Conservation (phyloP, 2,888 invertebrate species). For the Panopea generosa region DNA sequence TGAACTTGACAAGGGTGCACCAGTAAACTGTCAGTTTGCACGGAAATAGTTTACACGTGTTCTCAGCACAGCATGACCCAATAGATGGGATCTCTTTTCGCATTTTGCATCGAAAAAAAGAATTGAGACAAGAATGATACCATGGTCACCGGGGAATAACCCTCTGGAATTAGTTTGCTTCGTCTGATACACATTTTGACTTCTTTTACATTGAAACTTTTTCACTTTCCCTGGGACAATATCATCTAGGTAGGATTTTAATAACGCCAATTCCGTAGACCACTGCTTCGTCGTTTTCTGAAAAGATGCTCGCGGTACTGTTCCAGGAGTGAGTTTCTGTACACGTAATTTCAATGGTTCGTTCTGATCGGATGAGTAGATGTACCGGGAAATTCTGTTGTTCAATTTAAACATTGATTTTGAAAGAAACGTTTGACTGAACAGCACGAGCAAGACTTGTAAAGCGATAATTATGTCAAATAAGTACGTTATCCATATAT, state of each 20-base stretch:
- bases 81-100: constrained; percentile 29
- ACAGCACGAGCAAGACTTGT: constrained; percentile 35
- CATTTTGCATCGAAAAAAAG: constrained; percentile 37
- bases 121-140: constrained; percentile 34
- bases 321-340: constrained; percentile 1
- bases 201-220: constrained; percentile 18
- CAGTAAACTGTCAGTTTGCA: constrained; percentile 13
- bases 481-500: constrained; percentile 32
- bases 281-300: constrained; percentile 21
- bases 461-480: constrained; percentile 26
- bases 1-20: constrained; percentile 20
- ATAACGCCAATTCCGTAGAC: constrained; percentile 10
- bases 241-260: constrained; percentile 7
- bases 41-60: constrained; percentile 16
- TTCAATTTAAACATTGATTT: constrained; percentile 7
- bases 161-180: constrained; percentile 34
- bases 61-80: constrained; percentile 28
- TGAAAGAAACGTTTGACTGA: constrained; percentile 39
- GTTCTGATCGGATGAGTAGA: constrained; percentile 7
- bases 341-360: constrained; percentile 23
- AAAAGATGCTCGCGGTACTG: background rate
- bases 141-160: constrained; percentile 38
- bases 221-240: constrained; percentile 13
- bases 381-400: constrained; percentile 14
- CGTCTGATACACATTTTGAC: constrained; percentile 27